phyloP scores from a whole-genome alignment of 2,113 vertebrate species.

The Syngnathus scovelli region DNA sequence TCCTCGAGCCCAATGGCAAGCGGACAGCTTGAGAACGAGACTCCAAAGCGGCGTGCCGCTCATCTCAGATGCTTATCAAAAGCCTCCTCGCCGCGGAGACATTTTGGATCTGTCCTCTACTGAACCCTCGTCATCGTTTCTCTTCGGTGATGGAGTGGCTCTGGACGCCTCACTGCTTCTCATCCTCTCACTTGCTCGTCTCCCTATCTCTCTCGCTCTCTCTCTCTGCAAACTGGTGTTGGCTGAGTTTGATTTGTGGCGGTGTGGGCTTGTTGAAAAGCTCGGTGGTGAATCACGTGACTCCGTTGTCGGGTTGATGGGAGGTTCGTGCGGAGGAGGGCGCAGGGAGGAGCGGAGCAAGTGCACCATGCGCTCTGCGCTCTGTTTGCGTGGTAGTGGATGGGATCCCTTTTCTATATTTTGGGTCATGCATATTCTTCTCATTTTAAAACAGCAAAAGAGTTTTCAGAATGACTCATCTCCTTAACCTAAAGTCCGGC shows the following conservation, averaged over 20 bases:
- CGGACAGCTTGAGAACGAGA: constrained; percentile 36
- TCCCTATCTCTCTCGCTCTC: constrained; percentile 4
- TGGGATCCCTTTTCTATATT: too few relatives aligned
- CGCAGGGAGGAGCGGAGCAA: constrained; percentile 56
- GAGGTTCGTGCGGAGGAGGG: constrained; percentile 60
- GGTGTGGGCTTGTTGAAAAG: constrained; percentile 43
- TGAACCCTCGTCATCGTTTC: constrained; percentile 7
- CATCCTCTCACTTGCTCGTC: constrained; percentile 31
- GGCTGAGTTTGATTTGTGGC: constrained; percentile 62
- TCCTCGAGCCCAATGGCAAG: constrained; percentile 22
- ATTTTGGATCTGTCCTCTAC: constrained; percentile 11
- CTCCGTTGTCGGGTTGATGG: constrained; percentile 56
- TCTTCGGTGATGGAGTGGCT: constrained; percentile 19
- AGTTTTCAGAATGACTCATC: neutral
- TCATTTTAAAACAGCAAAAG: neutral
- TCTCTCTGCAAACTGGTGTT: constrained; percentile 33
- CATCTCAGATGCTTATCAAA: constrained; percentile 37
- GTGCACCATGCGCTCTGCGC: constrained; percentile 41
- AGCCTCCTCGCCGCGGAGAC: constrained; percentile 13
- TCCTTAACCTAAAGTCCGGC: neutral
- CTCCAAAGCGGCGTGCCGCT: constrained; percentile 26
- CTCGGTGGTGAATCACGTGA: constrained; percentile 68
- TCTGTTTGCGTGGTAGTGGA: neutral
- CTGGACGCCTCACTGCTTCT: constrained; percentile 18
- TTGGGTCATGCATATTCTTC: constrained; percentile 22